Base-by-base conservation (phyloP, 1,140 invertebrate genomes). In the Drosophila prosaltans region DNA sequence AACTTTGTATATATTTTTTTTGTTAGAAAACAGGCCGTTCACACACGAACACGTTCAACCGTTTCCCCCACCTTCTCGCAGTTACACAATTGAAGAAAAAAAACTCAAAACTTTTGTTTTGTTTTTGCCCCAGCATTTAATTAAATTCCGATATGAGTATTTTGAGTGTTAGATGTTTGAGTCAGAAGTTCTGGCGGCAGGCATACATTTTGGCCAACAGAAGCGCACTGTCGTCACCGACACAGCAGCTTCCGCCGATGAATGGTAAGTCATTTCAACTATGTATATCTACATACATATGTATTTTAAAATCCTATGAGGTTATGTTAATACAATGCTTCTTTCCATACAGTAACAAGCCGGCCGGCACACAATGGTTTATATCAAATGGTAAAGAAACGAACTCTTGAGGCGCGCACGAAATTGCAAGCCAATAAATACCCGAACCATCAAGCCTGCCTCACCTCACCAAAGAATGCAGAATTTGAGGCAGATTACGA, bases 361-460 rank as follows among this genome's bases (percentile, higher is more conserved):
- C 83, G 90, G 10, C 51, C 77, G 21, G 74, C 72, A 4, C 86
- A 86, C 81, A 86, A 78, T 70, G 81, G 70, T 55, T 70, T 91
- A 51, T 91, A 81, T 90, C 74, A 91, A 84, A 91, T 90, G 91
- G 91, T 92, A 75, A 92, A 91, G 72, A 91, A 89, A 77, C 83
- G 86, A 55, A 78, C 89, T 62, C 78, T 91, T 10, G 82, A 90
- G 60, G 89, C 86, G 51, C 82, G 86, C 36, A 74, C 80, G 8
- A 91, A 91, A 81, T 79, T 90, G 65, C 70, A 90, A 73, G 75
- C 78, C n/a, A 83, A 80, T 66, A 86, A 90, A 68, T 82, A 85
- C 78, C 85, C 90, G 6, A 91, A 91, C 71, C 69, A 90, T 32
- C 75, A 83, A 58, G 75, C 78, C 39, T 90, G 85, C 63, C 58